Evolutionary conservation across 2,888 invertebrate species (phyloP).

Genomic region (Steinernema hermaphroditum): DNA sequence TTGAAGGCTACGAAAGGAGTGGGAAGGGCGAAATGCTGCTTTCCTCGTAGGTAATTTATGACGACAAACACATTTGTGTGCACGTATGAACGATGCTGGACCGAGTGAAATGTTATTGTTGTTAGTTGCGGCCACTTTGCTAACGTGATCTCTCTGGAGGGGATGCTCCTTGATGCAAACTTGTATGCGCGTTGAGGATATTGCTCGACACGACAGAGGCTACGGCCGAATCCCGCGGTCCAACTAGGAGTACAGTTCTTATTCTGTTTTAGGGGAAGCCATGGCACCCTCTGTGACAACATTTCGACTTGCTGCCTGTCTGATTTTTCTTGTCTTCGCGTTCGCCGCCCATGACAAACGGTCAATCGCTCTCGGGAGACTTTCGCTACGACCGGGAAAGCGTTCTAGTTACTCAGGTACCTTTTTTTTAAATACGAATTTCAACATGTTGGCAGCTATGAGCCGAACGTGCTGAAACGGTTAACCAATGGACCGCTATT

Average conservation of each 20-base stretch:
- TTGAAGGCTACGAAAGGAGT: not conserved
- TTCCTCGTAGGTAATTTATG: conserved; percentile 28
- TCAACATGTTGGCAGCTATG: too few relatives aligned
- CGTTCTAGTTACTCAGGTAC: not conserved
- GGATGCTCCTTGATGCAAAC: too few relatives aligned
- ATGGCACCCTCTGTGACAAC: not conserved
- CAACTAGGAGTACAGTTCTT: too few relatives aligned
- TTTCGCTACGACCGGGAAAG: conserved; percentile 19
- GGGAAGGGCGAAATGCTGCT: not conserved
- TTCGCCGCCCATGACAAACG: not conserved
- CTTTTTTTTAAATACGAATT: too few relatives aligned
- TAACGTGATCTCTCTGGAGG: not conserved
- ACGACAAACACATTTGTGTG: not conserved
- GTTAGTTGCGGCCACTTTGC: not conserved
- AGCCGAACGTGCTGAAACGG: too few relatives aligned
- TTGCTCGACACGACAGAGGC: too few relatives aligned
- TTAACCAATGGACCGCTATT: too few relatives aligned
- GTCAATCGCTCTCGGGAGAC: conserved; percentile 18
- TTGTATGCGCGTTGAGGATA: too few relatives aligned
- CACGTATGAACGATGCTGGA: not conserved
- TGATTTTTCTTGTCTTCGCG: too few relatives aligned
- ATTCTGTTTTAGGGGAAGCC: too few relatives aligned
- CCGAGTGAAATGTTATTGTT: conserved; percentile 2
- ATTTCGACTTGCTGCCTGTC: not conserved
- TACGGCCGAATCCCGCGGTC: too few relatives aligned